A percentile compares a stretch with the other conserved stretches of the same genome.
Conservation (phyloP, 2,888 invertebrate species). For the Apodemia mormo region DNA sequence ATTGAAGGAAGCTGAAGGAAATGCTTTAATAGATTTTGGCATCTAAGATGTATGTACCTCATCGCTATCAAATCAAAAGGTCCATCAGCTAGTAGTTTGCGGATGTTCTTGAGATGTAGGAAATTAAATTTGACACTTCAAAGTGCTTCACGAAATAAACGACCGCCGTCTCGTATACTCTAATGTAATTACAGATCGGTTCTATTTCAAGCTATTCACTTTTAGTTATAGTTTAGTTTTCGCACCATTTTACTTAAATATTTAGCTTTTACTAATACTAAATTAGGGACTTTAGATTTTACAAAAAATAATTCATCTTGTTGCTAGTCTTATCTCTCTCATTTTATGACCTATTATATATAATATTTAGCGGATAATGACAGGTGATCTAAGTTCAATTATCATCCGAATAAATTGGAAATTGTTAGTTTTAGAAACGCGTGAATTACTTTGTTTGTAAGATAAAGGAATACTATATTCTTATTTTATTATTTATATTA, state of each 20-base stretch:
- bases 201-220: neutral
- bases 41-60: constrained; percentile 2
- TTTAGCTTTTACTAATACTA: neutral
- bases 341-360: too few relatives aligned
- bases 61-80: constrained; percentile 21
- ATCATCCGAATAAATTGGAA: too few relatives aligned
- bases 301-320: too few relatives aligned
- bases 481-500: too few relatives aligned
- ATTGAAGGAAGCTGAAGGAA: neutral
- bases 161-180: neutral
- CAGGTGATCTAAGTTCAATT: too few relatives aligned
- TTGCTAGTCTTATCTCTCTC: too few relatives aligned
- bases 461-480: too few relatives aligned
- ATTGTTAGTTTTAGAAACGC: too few relatives aligned
- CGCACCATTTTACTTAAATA: neutral
- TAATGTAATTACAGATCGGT: constrained; percentile 8
- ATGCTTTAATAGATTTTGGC: neutral
- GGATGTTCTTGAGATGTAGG: constrained; percentile 15
- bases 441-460: too few relatives aligned
- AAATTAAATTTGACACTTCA: constrained; percentile 24
- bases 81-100: constrained; percentile 12
- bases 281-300: too few relatives aligned
- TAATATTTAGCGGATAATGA: too few relatives aligned
- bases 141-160: constrained; percentile 21
- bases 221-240: neutral